These are phyloP conservation scores for Hippocampus barbouri DNA, from an alignment of 2,113 vertebrate species.

Conservation along the genomic window DNA sequence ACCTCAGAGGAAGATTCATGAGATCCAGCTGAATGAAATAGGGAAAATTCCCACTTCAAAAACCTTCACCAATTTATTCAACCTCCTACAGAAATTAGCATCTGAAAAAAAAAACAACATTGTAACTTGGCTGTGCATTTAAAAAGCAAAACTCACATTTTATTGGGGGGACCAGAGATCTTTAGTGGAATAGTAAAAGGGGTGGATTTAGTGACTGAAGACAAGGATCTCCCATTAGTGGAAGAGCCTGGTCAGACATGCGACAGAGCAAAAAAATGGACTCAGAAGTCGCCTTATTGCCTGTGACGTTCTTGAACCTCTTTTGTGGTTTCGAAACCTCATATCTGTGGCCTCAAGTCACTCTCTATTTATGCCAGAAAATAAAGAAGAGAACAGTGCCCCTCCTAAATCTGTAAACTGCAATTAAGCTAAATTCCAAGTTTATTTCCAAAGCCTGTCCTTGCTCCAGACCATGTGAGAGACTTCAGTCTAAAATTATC, in stretches of 20 bases:
- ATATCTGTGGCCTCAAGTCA: conserved; percentile 74
- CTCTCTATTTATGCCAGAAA: conserved; percentile 78
- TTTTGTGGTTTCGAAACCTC: conserved; percentile 75
- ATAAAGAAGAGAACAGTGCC: conserved; percentile 77
- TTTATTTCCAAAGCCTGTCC: conserved; percentile 77
- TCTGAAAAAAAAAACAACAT: conserved; percentile 30
- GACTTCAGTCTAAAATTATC: conserved; percentile 76
- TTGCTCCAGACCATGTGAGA: conserved; percentile 78
- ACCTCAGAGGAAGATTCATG: conserved; percentile 29
- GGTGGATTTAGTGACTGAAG: conserved; percentile 43
- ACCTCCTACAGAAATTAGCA: conserved; percentile 33
- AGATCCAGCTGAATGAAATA: conserved; percentile 22
- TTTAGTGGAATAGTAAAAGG: conserved; percentile 43
- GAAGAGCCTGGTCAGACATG: conserved; percentile 26
- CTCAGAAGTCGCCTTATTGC: conserved; percentile 60
- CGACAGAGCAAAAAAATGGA: conserved; percentile 39
- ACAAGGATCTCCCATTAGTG: conserved; percentile 34
- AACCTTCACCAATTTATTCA: conserved; percentile 21
- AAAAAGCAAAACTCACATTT: conserved; percentile 40
- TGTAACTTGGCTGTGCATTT: conserved; percentile 33
- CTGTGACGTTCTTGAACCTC: conserved; percentile 71
- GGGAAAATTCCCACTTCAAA: conserved; percentile 20
- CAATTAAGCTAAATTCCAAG: conserved; percentile 80
- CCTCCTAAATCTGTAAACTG: conserved; percentile 80
- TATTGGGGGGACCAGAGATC: conserved; percentile 37